Base-by-base conservation (phyloP, 1,140 invertebrate species). In the Pogonognathellus flavescens region DNA sequence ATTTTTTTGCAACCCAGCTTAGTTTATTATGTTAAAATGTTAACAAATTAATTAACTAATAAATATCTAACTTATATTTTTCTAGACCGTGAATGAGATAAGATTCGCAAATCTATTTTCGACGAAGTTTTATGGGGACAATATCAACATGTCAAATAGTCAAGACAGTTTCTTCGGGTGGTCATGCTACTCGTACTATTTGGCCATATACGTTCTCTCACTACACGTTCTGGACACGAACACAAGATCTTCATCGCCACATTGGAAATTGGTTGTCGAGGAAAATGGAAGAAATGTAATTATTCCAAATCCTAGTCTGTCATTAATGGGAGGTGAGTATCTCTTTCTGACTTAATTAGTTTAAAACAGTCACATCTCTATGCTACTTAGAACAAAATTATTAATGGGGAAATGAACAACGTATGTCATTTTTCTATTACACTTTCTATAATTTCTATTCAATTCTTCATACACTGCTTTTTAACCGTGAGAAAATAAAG, bases 231-330 rank as follows among this genome's bases (percentile, higher is more conserved):
- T 94, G 86, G 92, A 93, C 86, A 94, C 92, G 87, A 95, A 94
- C 90, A 94, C 94, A 52, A 92, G 93, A 86, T 94, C 94, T 57
- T 94, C 94, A 60, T 94, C 93, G 82, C 82, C 85, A 20, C 91
- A 95, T 89, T 95, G 94, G 94, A 94, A 93, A 91, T 90, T 95
- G 83, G 94, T 94, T 90, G 89, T 91, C 62, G 93, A 94, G 89
- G 92, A 93, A 93, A 91, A 94, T 66, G 87, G 87, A 53, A 83
- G 66, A 76, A 70, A 86, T 60, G 66, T 86, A 59, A 86, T 87
- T 53, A 49, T 72, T 53, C 84, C 84, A 11, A 86, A 89, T 90
- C 59, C 86, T 88, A 89, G 90, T 89, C 84, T 90, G 91, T 88
- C 80, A 10, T 59, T 81, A n/a, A 76, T 31, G n/a, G 70, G 25